Evolutionary conservation across 2,113 vertebrate species (phyloP).

Genomic region (Oreochromis spilurus): DNA sequence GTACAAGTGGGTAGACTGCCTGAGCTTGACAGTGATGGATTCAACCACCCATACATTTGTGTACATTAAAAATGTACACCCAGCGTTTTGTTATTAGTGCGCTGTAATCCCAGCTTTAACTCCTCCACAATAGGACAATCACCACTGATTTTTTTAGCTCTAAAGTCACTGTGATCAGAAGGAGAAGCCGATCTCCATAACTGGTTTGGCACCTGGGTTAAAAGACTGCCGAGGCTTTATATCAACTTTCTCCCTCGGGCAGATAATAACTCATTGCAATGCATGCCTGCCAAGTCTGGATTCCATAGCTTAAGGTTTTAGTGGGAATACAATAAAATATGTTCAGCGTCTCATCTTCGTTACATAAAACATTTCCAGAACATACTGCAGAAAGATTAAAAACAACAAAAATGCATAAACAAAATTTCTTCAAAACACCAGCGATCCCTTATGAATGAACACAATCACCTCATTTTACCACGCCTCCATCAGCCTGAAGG

Average conservation of each 20-base stretch:
- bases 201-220: background rate
- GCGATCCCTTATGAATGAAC: background rate
- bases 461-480: background rate
- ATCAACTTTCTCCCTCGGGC: constrained; percentile 1
- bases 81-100: background rate
- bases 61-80: constrained; percentile 16
- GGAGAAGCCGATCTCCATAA: background rate
- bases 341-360: background rate
- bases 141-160: background rate
- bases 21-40: constrained; percentile 33
- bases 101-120: constrained; percentile 15
- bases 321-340: background rate
- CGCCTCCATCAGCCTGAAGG: constrained; percentile 23
- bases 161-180: background rate
- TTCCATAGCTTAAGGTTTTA: background rate
- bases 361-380: background rate
- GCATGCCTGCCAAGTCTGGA: background rate
- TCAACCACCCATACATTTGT: constrained; percentile 25
- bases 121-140: constrained; percentile 8
- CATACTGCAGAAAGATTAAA: background rate
- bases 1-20: constrained; percentile 4
- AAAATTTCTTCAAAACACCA: background rate
- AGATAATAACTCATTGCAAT: constrained; percentile 3
- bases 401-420: background rate
- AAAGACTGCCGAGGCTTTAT: background rate